Evolutionary conservation across 2,888 invertebrate genomes (phyloP), one percentile per base, ranked within the genome.

Genomic region (Himalopsyche japonica): DNA sequence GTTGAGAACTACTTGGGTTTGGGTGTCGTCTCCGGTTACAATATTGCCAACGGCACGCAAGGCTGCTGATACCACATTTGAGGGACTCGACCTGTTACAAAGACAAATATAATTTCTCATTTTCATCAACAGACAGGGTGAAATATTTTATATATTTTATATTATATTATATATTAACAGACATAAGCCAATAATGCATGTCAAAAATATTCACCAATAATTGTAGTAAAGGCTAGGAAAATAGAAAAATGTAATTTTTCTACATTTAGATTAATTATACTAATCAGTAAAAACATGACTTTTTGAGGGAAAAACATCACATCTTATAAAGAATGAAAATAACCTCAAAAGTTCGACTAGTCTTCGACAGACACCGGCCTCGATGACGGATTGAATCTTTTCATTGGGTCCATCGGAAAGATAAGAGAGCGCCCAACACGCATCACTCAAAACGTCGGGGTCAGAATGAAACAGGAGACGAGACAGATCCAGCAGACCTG

Each of bases 381-480:
- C 97, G 87, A 99, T 98, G 80, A 99, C 98, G 48, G 97, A 97
- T 92, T 98, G 98, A 88, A 99, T 99, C 92, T 98, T 98, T 88
- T 99, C 98, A 90, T 99, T 98, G 76, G 98, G 98, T 79, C 99
- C 99, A 90, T 99, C 99, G 0, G 97, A 97, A 83, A 99, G 91
- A 90, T 99, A 99, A 82, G 98, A 98, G 57, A 99, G 94, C 30
- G 99, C 98, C 99, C 99, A 99, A 90, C 98, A 98, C 6, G 98
- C 95, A 91, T 99, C 99, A 85, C 97, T 96, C 79, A 98, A 91
- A 3, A 98, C 97, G 90, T 98, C 98, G 0, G 95, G 92, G 90
- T 99, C 98, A 8, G 94, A 93, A 90, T 98, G 97, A 90, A 97
- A 97, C 85, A 99, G 92, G 80, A 99, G 93, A 79, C 96, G 94